Evolutionary conservation across 2,797 vertebrate species (phyloP).

Genomic region (Taeniopygia guttata): DNA sequence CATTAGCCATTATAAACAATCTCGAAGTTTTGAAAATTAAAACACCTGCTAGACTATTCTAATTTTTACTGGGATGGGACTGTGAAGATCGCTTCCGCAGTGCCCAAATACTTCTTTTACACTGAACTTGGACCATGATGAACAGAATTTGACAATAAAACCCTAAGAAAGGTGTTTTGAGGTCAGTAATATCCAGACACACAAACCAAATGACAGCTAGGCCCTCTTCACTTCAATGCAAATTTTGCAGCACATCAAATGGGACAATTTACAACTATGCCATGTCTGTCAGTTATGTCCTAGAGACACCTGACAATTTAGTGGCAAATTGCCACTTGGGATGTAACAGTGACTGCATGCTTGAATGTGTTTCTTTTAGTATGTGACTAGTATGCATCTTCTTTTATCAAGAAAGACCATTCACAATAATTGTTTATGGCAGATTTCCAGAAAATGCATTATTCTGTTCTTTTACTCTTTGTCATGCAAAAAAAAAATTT

Average conservation of each 20-base stretch:
- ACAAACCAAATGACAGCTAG: not conserved
- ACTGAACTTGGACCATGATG: not conserved
- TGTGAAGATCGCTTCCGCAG: not conserved
- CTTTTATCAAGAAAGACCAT: not conserved
- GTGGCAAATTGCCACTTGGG: not conserved
- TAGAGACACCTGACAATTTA: not conserved
- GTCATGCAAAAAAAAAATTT: not conserved
- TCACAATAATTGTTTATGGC: not conserved
- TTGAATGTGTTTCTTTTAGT: not conserved
- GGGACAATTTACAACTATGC: not conserved
- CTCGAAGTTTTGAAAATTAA: not conserved
- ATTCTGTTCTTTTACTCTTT: not conserved
- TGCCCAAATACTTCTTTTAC: not conserved
- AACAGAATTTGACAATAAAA: not conserved
- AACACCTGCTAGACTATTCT: not conserved
- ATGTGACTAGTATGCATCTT: not conserved
- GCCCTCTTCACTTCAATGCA: not conserved
- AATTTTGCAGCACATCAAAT: not conserved
- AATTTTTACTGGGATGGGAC: not conserved
- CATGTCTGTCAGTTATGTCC: not conserved
- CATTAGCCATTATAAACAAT: not conserved
- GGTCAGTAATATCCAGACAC: not conserved
- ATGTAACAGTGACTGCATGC: not conserved
- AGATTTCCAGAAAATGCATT: not conserved
- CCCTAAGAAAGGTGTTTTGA: not conserved